phyloP scores from a whole-genome alignment of 2,797 vertebrate species.

The Fistularia commersonii region DNA sequence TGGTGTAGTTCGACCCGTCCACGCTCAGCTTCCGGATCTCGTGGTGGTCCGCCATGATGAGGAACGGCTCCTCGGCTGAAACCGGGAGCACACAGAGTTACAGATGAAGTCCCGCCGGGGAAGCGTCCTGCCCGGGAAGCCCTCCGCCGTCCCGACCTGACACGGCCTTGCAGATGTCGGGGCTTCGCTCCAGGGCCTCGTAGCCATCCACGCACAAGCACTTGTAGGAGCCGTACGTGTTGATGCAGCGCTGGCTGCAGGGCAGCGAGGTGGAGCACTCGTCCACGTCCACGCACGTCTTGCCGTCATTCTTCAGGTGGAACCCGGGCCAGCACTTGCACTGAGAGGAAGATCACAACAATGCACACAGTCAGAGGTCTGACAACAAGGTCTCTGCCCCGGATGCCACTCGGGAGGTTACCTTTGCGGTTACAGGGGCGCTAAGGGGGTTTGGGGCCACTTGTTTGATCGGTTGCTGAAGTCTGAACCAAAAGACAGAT shows the following conservation, averaged over 20 bases:
- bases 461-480: too few relatives aligned
- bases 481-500: too few relatives aligned
- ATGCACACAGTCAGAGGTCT: background rate
- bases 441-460: too few relatives aligned
- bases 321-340: conserved; percentile 99
- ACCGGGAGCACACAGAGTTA: conserved; percentile 13
- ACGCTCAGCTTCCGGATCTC: conserved; percentile 97
- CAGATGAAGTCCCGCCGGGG: background rate
- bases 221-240: conserved; percentile 94
- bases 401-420: too few relatives aligned
- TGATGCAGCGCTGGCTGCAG: conserved; percentile 96
- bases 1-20: conserved; percentile 97
- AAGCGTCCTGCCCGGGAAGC: too few relatives aligned
- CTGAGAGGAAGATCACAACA: conserved; percentile 53
- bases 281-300: conserved; percentile 91
- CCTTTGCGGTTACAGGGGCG: too few relatives aligned
- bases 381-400: too few relatives aligned
- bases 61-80: conserved; percentile 93
- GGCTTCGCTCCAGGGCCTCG: conserved; percentile 83
- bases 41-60: conserved; percentile 97
- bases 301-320: conserved; percentile 92
- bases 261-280: conserved; percentile 91
- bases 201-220: conserved; percentile 93
- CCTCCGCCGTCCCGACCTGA: conserved; percentile 78
- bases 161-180: conserved; percentile 89